Conservation (phyloP, 2,888 invertebrate genomes). For the Glaucopsyche alexis region DNA sequence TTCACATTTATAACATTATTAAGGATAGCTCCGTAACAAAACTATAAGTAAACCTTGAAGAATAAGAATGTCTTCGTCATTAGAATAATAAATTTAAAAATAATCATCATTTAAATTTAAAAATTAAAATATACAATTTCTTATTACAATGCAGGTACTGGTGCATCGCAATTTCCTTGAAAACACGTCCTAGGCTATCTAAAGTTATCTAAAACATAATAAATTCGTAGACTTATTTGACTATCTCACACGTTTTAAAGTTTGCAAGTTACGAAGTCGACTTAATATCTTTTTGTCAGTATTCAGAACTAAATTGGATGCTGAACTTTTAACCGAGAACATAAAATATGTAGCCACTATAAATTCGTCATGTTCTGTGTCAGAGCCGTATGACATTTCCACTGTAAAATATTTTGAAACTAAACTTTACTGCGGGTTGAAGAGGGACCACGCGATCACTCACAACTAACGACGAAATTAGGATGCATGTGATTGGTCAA, state of each 20-base stretch:
- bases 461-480: too few species aligned
- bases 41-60: too few species aligned
- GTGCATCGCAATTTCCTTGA: neutral
- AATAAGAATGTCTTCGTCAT: too few species aligned
- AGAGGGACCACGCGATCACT: neutral
- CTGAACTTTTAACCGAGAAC: conserved; percentile 19
- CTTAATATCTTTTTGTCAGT: conserved; percentile 23
- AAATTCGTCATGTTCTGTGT: conserved; percentile 14
- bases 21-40: too few species aligned
- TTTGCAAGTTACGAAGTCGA: neutral
- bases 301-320: neutral
- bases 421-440: neutral
- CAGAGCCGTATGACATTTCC: neutral
- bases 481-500: too few species aligned
- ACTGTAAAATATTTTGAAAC: conserved; percentile 15
- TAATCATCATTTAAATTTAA: too few species aligned
- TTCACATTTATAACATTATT: too few species aligned
- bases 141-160: neutral
- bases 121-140: neutral
- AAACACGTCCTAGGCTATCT: neutral
- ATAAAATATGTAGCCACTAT: conserved; percentile 8
- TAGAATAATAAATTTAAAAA: too few species aligned
- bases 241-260: conserved; percentile 11
- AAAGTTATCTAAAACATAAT: conserved; percentile 7
- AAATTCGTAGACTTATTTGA: neutral